Percentiles rank a stretch among this genome's conserved stretches.
Conservation (phyloP, 2,888 invertebrate genomes). For the Drosophila merina region DNA sequence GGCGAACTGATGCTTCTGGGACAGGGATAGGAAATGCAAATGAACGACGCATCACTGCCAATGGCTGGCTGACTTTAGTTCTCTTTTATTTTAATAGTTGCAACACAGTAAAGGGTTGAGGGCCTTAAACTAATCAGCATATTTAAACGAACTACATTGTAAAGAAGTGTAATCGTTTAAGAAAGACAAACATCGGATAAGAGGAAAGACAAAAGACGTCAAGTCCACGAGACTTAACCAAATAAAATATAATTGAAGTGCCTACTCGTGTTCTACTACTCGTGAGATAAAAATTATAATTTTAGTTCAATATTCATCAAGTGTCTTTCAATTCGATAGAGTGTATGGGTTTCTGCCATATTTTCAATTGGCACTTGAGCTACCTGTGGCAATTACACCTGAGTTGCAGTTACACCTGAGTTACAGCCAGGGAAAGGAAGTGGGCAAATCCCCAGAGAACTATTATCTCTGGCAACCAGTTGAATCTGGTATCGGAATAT, state of each 20-base stretch:
- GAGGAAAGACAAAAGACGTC: neutral
- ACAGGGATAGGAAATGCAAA: conserved; percentile 1
- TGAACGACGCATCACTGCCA: conserved; percentile 20
- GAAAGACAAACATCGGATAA: neutral
- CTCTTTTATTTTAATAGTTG: neutral
- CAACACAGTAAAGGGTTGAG: conserved; percentile 1
- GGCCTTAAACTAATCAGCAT: conserved; percentile 6
- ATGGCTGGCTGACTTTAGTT: conserved; percentile 2
- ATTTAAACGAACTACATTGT: neutral
- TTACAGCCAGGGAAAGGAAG: conserved; percentile 27
- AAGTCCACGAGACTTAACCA: no score
- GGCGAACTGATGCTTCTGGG: conserved; percentile 16
- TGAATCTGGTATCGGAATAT: conserved; percentile 31
- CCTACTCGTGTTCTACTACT: neutral
- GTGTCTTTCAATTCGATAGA: neutral
- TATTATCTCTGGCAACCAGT: conserved; percentile 44
- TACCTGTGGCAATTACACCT: conserved; percentile 28
- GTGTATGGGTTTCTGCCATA: neutral
- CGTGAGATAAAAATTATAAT: neutral
- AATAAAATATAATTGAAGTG: neutral
- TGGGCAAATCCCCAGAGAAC: conserved; percentile 24
- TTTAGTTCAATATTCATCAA: neutral
- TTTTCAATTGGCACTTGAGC: conserved; percentile 17
- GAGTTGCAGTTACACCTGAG: conserved; percentile 24
- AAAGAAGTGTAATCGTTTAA: neutral